These are phyloP conservation scores for Mechanitis mazaeus DNA, from an alignment of 2,888 invertebrate species.

Conservation along the genomic window DNA sequence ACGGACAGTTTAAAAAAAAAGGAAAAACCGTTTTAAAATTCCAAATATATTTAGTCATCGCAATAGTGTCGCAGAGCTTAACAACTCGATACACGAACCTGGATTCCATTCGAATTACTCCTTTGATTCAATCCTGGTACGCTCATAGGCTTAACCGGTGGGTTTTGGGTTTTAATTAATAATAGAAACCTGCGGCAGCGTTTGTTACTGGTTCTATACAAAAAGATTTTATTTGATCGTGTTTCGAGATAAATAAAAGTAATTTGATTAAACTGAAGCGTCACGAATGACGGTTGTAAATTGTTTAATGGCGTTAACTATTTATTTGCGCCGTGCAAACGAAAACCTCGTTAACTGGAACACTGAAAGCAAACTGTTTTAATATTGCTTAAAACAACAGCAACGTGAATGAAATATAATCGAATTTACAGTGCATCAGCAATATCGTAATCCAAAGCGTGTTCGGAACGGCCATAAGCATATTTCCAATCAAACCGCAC, in stretches of 20 bases:
- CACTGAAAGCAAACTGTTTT: slow-evolving; percentile 14
- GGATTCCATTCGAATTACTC: slow-evolving; percentile 61
- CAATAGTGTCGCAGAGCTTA: slow-evolving; percentile 13
- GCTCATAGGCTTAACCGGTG: slow-evolving; percentile 53
- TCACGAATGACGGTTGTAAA: slow-evolving; percentile 29
- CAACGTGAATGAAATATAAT: slow-evolving; percentile 6
- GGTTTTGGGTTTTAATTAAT: slow-evolving; percentile 68
- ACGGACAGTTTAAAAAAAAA: slow-evolving; percentile 16
- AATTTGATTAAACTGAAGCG: slow-evolving; percentile 37
- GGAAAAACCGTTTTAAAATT: slow-evolving; percentile 17
- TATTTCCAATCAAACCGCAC: slow-evolving; percentile 71
- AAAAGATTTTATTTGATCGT: slow-evolving; percentile 42
- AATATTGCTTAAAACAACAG: slow-evolving; percentile 14
- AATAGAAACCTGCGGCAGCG: slow-evolving; percentile 46
- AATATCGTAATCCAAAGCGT: slow-evolving; percentile 55
- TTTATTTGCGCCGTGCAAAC: slow-evolving; percentile 28
- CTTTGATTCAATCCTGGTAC: slow-evolving; percentile 62
- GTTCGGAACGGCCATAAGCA: slow-evolving; percentile 57
- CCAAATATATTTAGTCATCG: slow-evolving; percentile 25
- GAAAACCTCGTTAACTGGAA: slow-evolving; percentile 23
- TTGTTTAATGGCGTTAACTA: slow-evolving; percentile 31
- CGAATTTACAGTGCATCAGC: slow-evolving; percentile 36
- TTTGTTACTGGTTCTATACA: slow-evolving; percentile 43
- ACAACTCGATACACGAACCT: slow-evolving; percentile 27
- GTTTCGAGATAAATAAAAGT: slow-evolving; percentile 36